Evolutionary conservation across 2,888 invertebrate species (phyloP).

Genomic region (Hololepta plana): DNA sequence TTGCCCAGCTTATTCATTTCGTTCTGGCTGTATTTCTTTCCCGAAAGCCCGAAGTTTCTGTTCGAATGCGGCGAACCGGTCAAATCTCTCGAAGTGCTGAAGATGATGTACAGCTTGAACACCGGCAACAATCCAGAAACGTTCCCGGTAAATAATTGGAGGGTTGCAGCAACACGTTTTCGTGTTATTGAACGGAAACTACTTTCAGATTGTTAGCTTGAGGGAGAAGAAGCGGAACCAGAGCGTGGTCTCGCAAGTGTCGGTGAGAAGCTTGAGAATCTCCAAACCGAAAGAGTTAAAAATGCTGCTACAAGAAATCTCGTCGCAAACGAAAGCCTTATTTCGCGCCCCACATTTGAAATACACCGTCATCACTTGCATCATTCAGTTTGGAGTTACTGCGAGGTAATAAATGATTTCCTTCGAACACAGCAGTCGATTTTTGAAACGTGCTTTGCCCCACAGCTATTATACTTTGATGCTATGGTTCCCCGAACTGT

Average conservation of each 20-base stretch:
- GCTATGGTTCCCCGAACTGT: constrained; percentile 85
- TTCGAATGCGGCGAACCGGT: constrained; percentile 64
- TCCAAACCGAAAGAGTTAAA: constrained; percentile 56
- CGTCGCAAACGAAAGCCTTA: constrained; percentile 54
- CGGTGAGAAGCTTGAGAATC: constrained; percentile 47
- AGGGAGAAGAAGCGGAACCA: constrained; percentile 47
- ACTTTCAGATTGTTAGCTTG: constrained; percentile 45
- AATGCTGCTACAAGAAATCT: constrained; percentile 48
- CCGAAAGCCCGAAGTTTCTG: constrained; percentile 69
- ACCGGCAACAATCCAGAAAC: constrained; percentile 50
- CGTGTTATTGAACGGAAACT: too few species aligned
- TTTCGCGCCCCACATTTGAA: constrained; percentile 57
- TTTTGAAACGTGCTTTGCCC: constrained; percentile 8
- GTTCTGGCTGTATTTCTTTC: constrained; percentile 54
- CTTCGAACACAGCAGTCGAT: background rate
- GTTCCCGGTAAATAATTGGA: constrained; percentile 47
- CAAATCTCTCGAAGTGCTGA: constrained; percentile 49
- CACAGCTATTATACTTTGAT: constrained; percentile 76
- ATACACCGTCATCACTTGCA: constrained; percentile 57
- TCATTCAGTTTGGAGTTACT: constrained; percentile 68
- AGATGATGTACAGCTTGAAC: constrained; percentile 50
- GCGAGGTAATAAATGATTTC: constrained; percentile 34
- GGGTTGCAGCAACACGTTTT: too few species aligned
- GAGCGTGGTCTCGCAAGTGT: constrained; percentile 42
- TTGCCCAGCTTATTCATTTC: constrained; percentile 49